Evolutionary conservation across 2,113 vertebrate genomes (phyloP).

Genomic region (Galbula dea): DNA sequence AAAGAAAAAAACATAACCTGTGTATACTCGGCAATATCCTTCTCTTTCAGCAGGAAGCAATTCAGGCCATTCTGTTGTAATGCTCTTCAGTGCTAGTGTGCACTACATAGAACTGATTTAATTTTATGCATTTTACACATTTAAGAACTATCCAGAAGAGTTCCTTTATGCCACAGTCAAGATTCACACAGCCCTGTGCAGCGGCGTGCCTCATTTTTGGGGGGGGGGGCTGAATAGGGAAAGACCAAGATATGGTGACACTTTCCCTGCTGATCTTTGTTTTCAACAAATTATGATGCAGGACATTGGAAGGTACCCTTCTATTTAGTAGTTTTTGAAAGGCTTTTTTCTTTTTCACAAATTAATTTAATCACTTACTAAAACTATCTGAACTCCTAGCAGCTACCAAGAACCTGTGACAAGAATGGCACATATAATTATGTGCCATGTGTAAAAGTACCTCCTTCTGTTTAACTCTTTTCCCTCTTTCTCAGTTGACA

Average conservation of each 20-base stretch:
- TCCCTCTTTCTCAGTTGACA: not conserved
- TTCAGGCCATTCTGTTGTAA: not conserved
- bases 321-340: not conserved
- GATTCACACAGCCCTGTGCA: not conserved
- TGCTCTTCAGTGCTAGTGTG: not conserved
- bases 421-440: not conserved
- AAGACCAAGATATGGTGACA: not conserved
- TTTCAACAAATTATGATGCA: not conserved
- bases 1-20: constrained; percentile 14
- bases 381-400: not conserved
- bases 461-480: not conserved
- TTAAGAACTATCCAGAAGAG: not conserved
- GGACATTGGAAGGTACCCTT: not conserved
- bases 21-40: not conserved
- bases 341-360: not conserved
- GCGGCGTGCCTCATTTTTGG: not conserved
- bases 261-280: not conserved
- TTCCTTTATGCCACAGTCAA: not conserved
- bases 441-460: not conserved
- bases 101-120: not conserved
- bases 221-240: not conserved
- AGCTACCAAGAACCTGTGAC: not conserved
- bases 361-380: not conserved
- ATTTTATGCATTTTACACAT: not conserved
- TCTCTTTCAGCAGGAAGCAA: not conserved